Base-by-base conservation (phyloP, 2,113 vertebrate genomes). In the Colossoma macropomum region DNA sequence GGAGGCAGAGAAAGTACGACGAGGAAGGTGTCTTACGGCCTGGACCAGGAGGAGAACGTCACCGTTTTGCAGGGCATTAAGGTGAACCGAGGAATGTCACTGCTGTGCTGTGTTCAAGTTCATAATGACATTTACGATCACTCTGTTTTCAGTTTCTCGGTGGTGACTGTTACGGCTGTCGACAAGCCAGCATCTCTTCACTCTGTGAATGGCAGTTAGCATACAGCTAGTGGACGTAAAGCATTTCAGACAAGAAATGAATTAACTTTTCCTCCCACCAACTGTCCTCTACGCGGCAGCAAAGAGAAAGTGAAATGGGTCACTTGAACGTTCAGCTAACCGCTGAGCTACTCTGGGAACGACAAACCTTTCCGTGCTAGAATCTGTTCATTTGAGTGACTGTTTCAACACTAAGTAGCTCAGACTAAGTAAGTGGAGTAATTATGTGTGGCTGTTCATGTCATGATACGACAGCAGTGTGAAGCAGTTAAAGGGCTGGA, bases 1-100 rank as follows among this genome's bases (percentile, higher is more conserved):
- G 97, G 97, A 48, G 90, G 89, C 63, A 92, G 85, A 80, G 93
- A 93, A 68, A 98, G 97, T 87, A 94, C 94, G 80, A 87, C 88
- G 21, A 93, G 96, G 89, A 95, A 91, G 70, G 96, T 98, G 86
- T 96, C 96, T n/a, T 97, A 96, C 88, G 96, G 93, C 21, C 75
- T 96, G 90, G 96, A 98, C 70, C 95, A 96, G 85, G 94, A 97
- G 65, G 95, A 97, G 77, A 96, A 94, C 91, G 95, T 98, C 89
- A 97, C 95, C 38, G 96, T 98, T 86, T 91, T 98, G 87, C 96
- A 96, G 88, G 97, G 97, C 88, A 93, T 99, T 86, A 94, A 95
- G 97, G 97, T 98, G 94, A 95, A 72, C 13, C 0, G 21, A 27
- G 32, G 11, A 66, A 45, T 28, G 68, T 41, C n/a, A 28, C 25